Percentiles rank a stretch among this genome's conserved stretches.
Conservation (phyloP, 2,888 invertebrate species). For the Campoletis raptor region DNA sequence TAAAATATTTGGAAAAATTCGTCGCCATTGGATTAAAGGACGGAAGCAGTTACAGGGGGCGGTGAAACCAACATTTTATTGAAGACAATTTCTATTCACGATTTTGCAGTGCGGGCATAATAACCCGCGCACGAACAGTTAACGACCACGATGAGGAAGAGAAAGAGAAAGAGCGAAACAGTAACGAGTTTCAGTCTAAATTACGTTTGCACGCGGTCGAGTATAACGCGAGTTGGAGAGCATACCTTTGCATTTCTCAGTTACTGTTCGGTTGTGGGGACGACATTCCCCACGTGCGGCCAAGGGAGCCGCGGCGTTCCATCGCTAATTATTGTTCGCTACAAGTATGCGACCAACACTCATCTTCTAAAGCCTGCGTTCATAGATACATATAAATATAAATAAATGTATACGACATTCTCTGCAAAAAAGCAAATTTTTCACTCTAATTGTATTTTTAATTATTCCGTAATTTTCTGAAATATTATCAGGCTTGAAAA, state of each 20-base stretch:
- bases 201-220: constrained; percentile 65
- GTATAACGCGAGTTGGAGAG: constrained; percentile 46
- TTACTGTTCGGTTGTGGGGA: constrained; percentile 68
- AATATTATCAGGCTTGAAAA: not conserved
- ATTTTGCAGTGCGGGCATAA: constrained; percentile 39
- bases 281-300: constrained; percentile 71
- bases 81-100: constrained; percentile 66
- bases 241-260: constrained; percentile 74
- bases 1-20: no score
- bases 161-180: constrained; percentile 58
- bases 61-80: constrained; percentile 53
- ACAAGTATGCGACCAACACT: constrained; percentile 65
- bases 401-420: not conserved
- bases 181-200: constrained; percentile 75
- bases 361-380: constrained; percentile 45
- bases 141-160: constrained; percentile 48
- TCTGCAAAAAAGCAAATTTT: not conserved
- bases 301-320: constrained; percentile 62
- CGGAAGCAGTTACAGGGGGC: constrained; percentile 34
- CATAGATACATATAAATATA: constrained; percentile 14
- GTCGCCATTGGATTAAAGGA: no score
- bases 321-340: constrained; percentile 77
- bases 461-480: not conserved
- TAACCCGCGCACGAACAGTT: constrained; percentile 39
- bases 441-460: not conserved